Conservation (phyloP, 2,888 invertebrate genomes). For the Pogonocherus hispidulus region DNA sequence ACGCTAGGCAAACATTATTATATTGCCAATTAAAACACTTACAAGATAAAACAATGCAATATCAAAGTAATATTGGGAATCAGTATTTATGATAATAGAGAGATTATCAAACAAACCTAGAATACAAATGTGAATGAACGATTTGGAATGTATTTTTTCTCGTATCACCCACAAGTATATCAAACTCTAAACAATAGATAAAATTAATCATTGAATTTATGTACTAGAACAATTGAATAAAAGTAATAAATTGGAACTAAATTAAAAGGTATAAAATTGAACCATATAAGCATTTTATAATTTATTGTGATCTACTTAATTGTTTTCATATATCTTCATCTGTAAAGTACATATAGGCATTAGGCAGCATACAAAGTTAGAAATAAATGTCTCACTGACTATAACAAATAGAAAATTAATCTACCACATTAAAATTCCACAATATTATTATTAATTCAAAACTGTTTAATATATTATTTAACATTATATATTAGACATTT, state of each 20-base stretch:
- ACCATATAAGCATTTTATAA: too few species aligned
- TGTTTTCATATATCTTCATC: too few species aligned
- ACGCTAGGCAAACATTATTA: constrained; percentile 32
- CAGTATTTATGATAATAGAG: neutral
- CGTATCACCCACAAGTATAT: constrained; percentile 23
- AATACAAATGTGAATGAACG: constrained; percentile 24
- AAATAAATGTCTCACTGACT: too few species aligned
- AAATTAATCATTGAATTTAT: neutral
- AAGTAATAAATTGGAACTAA: neutral
- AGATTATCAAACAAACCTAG: constrained; percentile 2
- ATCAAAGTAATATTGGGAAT: constrained; percentile 7
- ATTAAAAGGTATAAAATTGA: neutral
- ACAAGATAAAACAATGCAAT: constrained; percentile 15
- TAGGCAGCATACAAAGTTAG: too few species aligned
- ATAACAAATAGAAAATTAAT: too few species aligned
- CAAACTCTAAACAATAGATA: constrained; percentile 12
- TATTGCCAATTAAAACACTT: constrained; percentile 28
- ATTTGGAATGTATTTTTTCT: constrained; percentile 28
- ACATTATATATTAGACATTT: too few species aligned
- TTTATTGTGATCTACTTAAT: too few species aligned
- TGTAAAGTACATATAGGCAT: too few species aligned
- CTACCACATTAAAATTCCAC: too few species aligned
- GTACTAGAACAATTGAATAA: neutral
- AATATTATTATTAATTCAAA: too few species aligned
- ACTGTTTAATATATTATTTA: too few species aligned